Base-by-base conservation (phyloP, 1,140 invertebrate genomes). In the Drosophila triauraria region DNA sequence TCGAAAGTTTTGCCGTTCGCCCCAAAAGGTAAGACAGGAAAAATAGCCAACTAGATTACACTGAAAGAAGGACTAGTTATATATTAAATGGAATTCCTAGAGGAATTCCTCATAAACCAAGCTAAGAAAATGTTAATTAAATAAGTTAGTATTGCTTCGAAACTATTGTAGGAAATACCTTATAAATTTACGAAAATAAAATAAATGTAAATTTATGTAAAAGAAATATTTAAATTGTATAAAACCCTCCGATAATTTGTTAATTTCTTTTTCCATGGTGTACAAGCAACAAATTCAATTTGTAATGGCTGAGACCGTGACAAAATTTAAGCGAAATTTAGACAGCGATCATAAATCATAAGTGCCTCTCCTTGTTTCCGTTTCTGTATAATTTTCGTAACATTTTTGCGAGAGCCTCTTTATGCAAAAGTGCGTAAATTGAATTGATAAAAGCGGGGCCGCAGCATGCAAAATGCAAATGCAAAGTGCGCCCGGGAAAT, bases 371-470 rank as follows among this genome's bases (percentile, higher is more conserved):
- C 17, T 56, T 71, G 27, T 35, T 48, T 43, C 25, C 42, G 27
- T 42, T 48, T 43, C 25, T 32, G 30, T 35, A 48, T 43, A 48
- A 71, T 78, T 61, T 62, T 77, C 27, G 17, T 38, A 35, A 56
- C 56, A 78, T 78, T 78, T 79, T 78, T 35, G 35, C 70, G 0
- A 30, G 56, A 44, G 53, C 35, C 68, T 48, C 78, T 84, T 72
- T 75, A 81, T 84, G 84, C 47, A 67, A 51, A 67, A 51, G 72
- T 80, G 78, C 74, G 84, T 87, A 87, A 87, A 87, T 87, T 87
- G 87, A 88, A 84, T 87, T 88, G 84, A 88, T 88, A 88, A 88
- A 88, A 81, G 77, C 80, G 59, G 74, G 32, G 2, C 43, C 50
- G 46, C 23, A 4, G 44, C 20, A 35, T 35, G 32, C 44, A 51